phyloP scores from a whole-genome alignment of 2,113 vertebrate species.

The Brachionichthys hirsutus region DNA sequence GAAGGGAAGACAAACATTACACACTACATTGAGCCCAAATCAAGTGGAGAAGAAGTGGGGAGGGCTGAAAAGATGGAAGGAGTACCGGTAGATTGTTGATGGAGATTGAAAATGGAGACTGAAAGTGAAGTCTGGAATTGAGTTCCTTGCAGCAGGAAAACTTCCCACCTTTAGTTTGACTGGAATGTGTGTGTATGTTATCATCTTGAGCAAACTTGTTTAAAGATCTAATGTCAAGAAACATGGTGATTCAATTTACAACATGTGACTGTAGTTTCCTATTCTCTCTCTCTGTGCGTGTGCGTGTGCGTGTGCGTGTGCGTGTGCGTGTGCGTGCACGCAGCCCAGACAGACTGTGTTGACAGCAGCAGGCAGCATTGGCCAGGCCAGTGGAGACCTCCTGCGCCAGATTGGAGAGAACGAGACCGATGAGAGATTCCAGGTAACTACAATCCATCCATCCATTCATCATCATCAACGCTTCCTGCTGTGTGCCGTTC shows the following conservation, averaged over 20 bases:
- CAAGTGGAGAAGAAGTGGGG: background rate
- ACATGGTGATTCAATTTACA: no score
- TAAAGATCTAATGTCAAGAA: no score
- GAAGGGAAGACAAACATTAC: background rate
- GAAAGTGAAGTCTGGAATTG: background rate
- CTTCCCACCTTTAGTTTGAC: no score
- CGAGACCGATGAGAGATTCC: constrained; percentile 95
- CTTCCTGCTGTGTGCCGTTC: background rate
- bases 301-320: constrained; percentile 24
- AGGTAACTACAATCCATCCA: constrained; percentile 74
- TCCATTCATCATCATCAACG: constrained; percentile 28
- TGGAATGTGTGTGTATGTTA: no score
- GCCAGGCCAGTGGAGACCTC: constrained; percentile 96
- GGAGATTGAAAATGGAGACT: background rate
- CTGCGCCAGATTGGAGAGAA: constrained; percentile 95
- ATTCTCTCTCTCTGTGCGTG: constrained; percentile 1
- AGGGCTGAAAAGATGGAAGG: background rate
- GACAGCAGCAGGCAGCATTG: constrained; percentile 96
- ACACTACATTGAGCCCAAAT: background rate
- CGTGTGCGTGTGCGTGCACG: background rate
- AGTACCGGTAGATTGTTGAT: background rate
- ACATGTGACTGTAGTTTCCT: background rate
- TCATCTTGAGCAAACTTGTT: no score
- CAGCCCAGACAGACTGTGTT: constrained; percentile 96
- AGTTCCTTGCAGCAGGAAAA: no score